Evolutionary conservation across 2,797 vertebrate species (phyloP), one percentile per base, ranked within the genome.

Genomic region (Falco cherrug): DNA sequence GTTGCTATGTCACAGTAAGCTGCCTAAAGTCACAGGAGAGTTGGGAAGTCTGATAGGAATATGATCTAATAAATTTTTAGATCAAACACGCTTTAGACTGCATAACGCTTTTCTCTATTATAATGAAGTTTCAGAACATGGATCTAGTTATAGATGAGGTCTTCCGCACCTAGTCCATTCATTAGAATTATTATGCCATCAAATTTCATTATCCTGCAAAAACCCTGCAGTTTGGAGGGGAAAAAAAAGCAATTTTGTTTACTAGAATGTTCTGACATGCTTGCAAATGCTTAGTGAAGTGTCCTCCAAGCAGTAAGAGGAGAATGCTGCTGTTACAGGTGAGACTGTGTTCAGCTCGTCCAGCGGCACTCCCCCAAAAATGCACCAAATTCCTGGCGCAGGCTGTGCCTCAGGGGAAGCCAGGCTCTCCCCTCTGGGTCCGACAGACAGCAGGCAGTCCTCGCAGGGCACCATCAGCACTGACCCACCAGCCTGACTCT

Each of bases 361-460:
- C 51, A 81, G 28, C 53, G 82, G 39, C 56, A 70, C 6, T 48
- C 13, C 47, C 51, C 37, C 21, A n/a, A 61, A 69, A 39, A 15
- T 1, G 1, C 51, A 45, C 12, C 0, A 0, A 33, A 81, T 18
- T 14, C 16, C 41, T 41, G 21, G 41, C 3, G 19, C 1, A 1
- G 39, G 26, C n/a, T 39, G 60, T 24, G 45, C 9, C 79, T 41
- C 48, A 63, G 57, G 31, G 56, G 28, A 39, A 87, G 84, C 19
- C 65, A 80, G 20, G n/a, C 29, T 67, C 61, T 47, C 25, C 56
- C 74, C 57, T 8, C 13, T 4, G 10, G 33, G 20, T 25, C 22
- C 4, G 0, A 4, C 11, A 10, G 16, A 8, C 13, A 18, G 35
- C 22, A 4, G 11, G 11, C 48, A 84, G 53, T 31, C 65, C 21